Base-by-base conservation (phyloP, 2,113 vertebrate genomes). In the Cygnus atratus region DNA sequence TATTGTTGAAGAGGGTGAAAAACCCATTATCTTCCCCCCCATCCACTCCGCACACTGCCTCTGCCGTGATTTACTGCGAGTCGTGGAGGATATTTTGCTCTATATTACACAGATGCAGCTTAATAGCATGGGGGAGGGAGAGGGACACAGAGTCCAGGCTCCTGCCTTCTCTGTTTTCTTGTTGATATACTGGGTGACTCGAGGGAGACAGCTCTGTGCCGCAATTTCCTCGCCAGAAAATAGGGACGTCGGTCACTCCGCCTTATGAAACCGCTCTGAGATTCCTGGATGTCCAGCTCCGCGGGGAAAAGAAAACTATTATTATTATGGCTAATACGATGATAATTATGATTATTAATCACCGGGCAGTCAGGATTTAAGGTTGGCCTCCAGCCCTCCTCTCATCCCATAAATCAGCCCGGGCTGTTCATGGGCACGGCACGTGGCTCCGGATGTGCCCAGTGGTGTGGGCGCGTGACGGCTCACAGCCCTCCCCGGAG, bases 101-200 rank as follows among this genome's bases (percentile, higher is more conserved):
- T 96, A 82, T 96, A 96, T 96, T 94, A 93, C 93, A 96, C 90
- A 95, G 95, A 96, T 96, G 96, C 96, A 93, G 96, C 88, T 96
- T 97, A 96, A 96, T 94, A 95, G 96, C 91, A 63, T 96, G 96
- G 95, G 96, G 90, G 95, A 96, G 95, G 95, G 95, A 96, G 94
- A 95, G 92, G 86, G 93, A 96, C 88, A 88, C 29, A 18, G 93
- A 89, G 92, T 94, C 91, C 92, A 94, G 93, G 52, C 88, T 97
- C 80, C 96, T 96, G 94, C 91, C 93, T 94, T 75, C 55, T 91
- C 96, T 95, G 87, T 96, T 95, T 97, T 92, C 92, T 91, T 91
- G 67, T 95, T 93, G 92, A 95, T 96, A 92, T 82, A 93, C 58
- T 79, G 91, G 80, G 93, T 96, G 93, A 92, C 91, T 95, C 83